These are phyloP conservation scores for Tinea trinotella DNA, from an alignment of 2,888 invertebrate genomes.

Conservation along the genomic window DNA sequence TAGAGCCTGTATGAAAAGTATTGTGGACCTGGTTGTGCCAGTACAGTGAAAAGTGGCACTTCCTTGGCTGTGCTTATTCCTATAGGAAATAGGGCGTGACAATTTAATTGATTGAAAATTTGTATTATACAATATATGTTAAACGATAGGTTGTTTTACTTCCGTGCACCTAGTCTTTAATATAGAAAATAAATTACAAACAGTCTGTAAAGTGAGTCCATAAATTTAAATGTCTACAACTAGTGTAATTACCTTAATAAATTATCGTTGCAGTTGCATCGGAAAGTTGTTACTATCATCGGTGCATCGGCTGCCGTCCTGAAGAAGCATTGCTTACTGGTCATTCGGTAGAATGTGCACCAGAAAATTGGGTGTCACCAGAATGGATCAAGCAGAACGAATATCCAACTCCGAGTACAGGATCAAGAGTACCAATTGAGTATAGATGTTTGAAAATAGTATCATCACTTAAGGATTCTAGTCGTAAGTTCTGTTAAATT, in stretches of 20 bases:
- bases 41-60: too few species aligned
- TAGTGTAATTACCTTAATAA: slow-evolving; percentile 4
- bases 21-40: too few species aligned
- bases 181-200: too few species aligned
- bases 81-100: too few species aligned
- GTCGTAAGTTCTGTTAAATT: slow-evolving; percentile 38
- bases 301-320: slow-evolving; percentile 52
- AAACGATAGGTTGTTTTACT: too few species aligned
- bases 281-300: slow-evolving; percentile 53
- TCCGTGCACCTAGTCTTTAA: too few species aligned
- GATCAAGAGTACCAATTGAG: slow-evolving; percentile 50
- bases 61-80: too few species aligned
- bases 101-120: too few species aligned
- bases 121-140: too few species aligned
- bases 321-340: slow-evolving; percentile 41
- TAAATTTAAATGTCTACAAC: neutral
- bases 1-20: too few species aligned
- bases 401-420: slow-evolving; percentile 55
- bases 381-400: slow-evolving; percentile 59
- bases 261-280: slow-evolving; percentile 34
- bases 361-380: slow-evolving; percentile 54
- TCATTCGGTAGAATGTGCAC: slow-evolving; percentile 40
- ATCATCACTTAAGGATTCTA: slow-evolving; percentile 59
- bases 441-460: slow-evolving; percentile 61
- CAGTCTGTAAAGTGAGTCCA: neutral